phyloP scores from a whole-genome alignment of 1,140 invertebrate species.

The Musca vetustissima region DNA sequence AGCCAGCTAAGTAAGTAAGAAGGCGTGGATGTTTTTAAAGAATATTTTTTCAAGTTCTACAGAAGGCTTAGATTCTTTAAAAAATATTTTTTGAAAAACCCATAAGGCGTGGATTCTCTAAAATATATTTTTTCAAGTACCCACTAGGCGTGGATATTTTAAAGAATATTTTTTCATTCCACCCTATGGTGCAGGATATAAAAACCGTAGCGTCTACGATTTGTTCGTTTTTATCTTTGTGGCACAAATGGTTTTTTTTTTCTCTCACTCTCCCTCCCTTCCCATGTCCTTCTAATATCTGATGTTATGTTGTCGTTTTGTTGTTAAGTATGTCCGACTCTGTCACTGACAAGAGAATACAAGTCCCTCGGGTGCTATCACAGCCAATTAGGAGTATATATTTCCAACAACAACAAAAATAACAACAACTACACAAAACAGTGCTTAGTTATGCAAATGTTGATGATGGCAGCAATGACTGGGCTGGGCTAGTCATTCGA shows the following conservation, averaged over 20 bases:
- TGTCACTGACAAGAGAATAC: constrained; percentile 30
- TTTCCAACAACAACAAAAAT: constrained; percentile 1
- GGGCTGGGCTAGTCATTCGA: not conserved
- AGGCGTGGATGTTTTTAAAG: too few relatives aligned
- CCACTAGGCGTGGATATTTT: too few relatives aligned
- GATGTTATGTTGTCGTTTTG: not conserved
- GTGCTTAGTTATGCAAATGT: constrained; percentile 45
- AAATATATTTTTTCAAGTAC: too few relatives aligned
- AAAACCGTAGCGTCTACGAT: not conserved
- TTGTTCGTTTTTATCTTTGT: not conserved
- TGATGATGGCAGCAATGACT: not conserved
- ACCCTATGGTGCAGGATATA: too few relatives aligned
- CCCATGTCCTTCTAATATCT: too few relatives aligned
- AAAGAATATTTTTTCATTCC: too few relatives aligned
- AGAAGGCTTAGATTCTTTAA: too few relatives aligned
- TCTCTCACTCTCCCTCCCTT: too few relatives aligned
- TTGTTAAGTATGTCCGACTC: constrained; percentile 12
- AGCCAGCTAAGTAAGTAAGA: too few relatives aligned
- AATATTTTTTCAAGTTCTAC: too few relatives aligned
- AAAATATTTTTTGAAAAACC: too few relatives aligned
- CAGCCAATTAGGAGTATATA: constrained; percentile 53
- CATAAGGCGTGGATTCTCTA: too few relatives aligned
- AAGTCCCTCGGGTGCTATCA: constrained; percentile 51
- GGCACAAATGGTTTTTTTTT: not conserved
- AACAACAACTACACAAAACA: not conserved